Base-by-base conservation (phyloP, 92 coral and sea anemone genomes). In the Micromussa lordhowensis region DNA sequence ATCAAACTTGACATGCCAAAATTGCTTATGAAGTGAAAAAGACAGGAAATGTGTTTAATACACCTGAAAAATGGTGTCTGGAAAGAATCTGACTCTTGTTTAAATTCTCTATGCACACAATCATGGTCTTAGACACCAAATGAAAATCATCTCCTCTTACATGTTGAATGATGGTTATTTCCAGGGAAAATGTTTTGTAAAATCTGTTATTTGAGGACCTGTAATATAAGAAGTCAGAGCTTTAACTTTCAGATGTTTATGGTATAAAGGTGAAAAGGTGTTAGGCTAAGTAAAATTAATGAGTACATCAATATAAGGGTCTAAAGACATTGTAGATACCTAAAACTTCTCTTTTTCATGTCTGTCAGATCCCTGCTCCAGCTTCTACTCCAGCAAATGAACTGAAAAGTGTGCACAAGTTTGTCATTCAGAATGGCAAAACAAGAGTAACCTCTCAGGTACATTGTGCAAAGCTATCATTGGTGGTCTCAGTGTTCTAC, bases 381-480 rank as follows among this genome's bases (percentile, higher is more conserved):
- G 91, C 96, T 4, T 94, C 99, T 29, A 93, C 98, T 26, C 99
- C 98, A 55, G 91, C 95, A 51, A 92, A 92, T 91, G 98, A 94
- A 55, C 85, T 97, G 22, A 97, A 93, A 86, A 91, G 94, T 34
- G 85, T 94, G 9, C 98, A 97, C 87, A 97, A 91, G 88, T 97
- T 97, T 92, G 99, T 96, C 29, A 93, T 97, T 79, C 99, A 97
- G 86, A 97, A 97, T 86, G 99, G 99, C 72, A 93, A 92, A 90
- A 97, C 99, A 2, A 87, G 98, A 49, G 96, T 96, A 10, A 96
- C 99, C 1, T 94, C 99, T 7, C 98, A 96, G 98, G 99, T 96
- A 75, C 58, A 72, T 1, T 40, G 13, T 40, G 48, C 51, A 44
- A 8, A 44, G 51, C 12, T 13, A 44, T 44, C 48, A 40, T 40